phyloP scores from a whole-genome alignment of 2,113 vertebrate species.

The Microtus montanus region DNA sequence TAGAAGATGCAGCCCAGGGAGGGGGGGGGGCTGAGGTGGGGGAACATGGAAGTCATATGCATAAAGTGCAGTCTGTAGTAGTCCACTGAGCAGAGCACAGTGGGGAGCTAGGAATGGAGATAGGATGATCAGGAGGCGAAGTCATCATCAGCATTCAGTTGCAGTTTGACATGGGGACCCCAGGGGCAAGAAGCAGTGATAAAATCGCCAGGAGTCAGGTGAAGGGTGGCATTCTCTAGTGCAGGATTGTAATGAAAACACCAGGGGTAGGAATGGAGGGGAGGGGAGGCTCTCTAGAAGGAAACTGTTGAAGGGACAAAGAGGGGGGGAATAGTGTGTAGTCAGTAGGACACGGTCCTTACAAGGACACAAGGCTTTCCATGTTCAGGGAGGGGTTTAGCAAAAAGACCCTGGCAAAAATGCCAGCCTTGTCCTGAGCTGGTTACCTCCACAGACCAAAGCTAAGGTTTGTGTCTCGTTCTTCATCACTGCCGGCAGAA shows the following conservation, averaged over 20 bases:
- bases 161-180: neutral
- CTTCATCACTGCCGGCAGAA: neutral
- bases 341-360: neutral
- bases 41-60: neutral
- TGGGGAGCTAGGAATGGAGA: neutral
- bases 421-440: neutral
- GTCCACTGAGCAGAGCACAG: neutral
- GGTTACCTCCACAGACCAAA: neutral
- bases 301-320: neutral
- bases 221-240: neutral
- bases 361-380: neutral
- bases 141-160: neutral
- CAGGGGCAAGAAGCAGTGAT: neutral
- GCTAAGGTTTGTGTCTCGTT: neutral
- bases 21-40: too few species aligned
- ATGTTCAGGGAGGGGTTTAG: neutral
- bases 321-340: neutral
- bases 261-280: neutral
- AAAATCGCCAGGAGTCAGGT: neutral
- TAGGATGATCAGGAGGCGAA: neutral
- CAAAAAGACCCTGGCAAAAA: neutral
- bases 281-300: neutral
- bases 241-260: neutral
- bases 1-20: neutral
- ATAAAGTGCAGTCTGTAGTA: neutral